Evolutionary conservation across 1,140 invertebrate genomes (phyloP), one percentile per base, ranked within the genome.

Genomic region (Pissodes strobi): DNA sequence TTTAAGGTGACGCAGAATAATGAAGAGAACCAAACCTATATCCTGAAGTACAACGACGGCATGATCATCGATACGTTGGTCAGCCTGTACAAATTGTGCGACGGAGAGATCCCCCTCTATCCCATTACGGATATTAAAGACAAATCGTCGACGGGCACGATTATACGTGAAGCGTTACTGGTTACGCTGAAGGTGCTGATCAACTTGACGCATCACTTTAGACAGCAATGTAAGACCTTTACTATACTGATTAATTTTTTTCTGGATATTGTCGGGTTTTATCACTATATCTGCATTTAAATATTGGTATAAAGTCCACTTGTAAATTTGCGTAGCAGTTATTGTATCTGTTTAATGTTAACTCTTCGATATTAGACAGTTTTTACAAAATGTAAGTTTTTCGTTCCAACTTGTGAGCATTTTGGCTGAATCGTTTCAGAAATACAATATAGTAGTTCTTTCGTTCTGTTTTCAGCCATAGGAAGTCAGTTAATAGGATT

Each of bases 1-100:
- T n/a, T n/a, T n/a, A n/a, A n/a, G n/a, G n/a, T n/a, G n/a, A 96
- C 95, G n/a, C 90, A 94, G 77, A 89, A 94, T 80, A 97, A 97
- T 79, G 88, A 92, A 80, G 93, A 95, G 72, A 98, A 98, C 81
- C 95, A 97, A 82, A 84, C 86, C 53, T 96, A 97, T 81, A 84
- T 97, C 72, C 83, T 96, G 22, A 60, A 86, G 63, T 93, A 90
- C 76, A 86, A 88, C 60, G 81, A 88, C 66, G 89, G 89, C 1
- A 77, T 86, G 38, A 83, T 93, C 39, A 81, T 89, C 15, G 85
- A 86, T 70, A 90, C 87, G 18, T 77, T 91, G 46, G 83, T 88
- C 19, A 83, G 82, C 73, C 78, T 91, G 27, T 90, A 88, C 74
- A 82, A 85, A 61, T 77, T 89, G 1, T 91, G 87, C 74, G 86